Evolutionary conservation across 1,140 invertebrate species (phyloP), one percentile per base, ranked within the genome.

Genomic region (Tetramorium parvispinum): DNA sequence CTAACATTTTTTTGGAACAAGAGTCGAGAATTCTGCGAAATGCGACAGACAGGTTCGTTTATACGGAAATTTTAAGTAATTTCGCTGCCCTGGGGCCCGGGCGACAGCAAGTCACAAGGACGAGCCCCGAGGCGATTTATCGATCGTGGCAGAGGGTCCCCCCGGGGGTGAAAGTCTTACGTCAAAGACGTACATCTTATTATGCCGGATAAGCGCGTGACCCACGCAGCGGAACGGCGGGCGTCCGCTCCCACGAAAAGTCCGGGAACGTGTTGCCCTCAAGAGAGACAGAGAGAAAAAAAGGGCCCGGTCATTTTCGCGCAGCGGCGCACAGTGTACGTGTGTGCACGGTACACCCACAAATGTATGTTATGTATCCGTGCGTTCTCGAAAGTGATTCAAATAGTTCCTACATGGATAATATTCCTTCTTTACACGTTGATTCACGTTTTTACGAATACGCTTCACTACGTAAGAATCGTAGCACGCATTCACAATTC

Each of bases 121-220:
- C 70, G 6, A 43, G 68, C 49, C 59, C 51, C 27, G 3, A 51
- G 16, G 18, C 51, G 3, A 85, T 77, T 43, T 6, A 32, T 7
- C 73, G 73, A 76, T 37, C 73, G 59, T 5, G 57, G 73, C 40
- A 76, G 49, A 65, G 18, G 43, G 46, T 32, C 90, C 88, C 89
- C 90, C 11, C 16, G 75, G 93, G 94, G 94, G 93, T 94, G 94
- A 94, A 94, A 94, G 94, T 94, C 91, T 93, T 93, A 92, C 87
- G 93, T 93, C 92, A 94, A 61, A 89, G 85, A 88, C 91, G 91
- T 91, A 91, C 93, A 92, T 94, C 93, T 93, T 89, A 93, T 93
- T 94, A 93, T 88, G 83, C 82, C 37, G 89, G 90, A 92, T 86
- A 89, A 88, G 70, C 55, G 70, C 59, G 66, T 87, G 85, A 83